Evolutionary conservation across 2,113 vertebrate species (phyloP), one percentile per base, ranked within the genome.

Genomic region (Pteropus alecto): DNA sequence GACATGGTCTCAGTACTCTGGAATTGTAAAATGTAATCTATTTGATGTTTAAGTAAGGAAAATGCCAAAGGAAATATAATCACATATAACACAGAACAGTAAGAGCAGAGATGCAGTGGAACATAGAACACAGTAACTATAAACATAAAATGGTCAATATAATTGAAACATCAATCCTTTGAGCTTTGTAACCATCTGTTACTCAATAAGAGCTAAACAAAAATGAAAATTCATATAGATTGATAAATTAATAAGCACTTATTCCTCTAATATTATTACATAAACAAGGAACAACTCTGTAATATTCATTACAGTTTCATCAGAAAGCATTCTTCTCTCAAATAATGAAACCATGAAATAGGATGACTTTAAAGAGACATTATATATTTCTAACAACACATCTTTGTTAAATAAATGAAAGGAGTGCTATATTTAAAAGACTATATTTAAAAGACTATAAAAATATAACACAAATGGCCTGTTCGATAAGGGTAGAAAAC

Each of bases 351-450:
- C 85, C 35, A 61, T 33, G 28, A 65, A 92, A 46, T 63, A 79
- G 5, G 26, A 90, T 1, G 89, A 65, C 7, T 33, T 90, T 63
- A 83, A 67, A 84, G 77, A 79, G 11, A 92, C 9, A 81, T 70
- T 81, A 41, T 65, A 2, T 71, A 13, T 74, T 77, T 83, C 19
- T 63, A 85, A 68, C 35, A 63, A 22, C 60, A n/a, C 19, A 56
- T 93, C 41, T 90, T 83, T 93, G 16, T 70, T 82, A 81, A 93
- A 56, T 90, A 76, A 58, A 51, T 93, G 43, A 56, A 94, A 73
- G 6, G 1, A 84, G 70, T 60, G 90, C 82, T 76, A 13, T 56
- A 43, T 33, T 51, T 96, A 77, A 90, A 77, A 78, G 0, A 86
- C 71, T 82, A 10, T 73, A 4, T 73, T 30, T 46, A 38, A 38